phyloP scores from a whole-genome alignment of 1,140 invertebrate genomes.

The Drosophila azteca region DNA sequence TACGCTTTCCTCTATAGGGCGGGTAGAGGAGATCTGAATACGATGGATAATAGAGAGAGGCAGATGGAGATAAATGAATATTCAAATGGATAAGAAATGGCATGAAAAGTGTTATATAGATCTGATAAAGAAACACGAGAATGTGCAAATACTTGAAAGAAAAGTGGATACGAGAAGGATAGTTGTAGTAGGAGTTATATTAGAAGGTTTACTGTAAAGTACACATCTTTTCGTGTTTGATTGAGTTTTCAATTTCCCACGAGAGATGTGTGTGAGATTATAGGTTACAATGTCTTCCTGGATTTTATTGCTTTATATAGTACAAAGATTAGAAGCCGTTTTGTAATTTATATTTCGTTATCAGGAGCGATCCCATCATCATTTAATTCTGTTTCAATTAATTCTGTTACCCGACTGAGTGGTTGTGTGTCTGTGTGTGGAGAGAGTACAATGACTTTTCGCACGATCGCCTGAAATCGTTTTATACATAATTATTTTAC shows the following conservation, averaged over 20 bases:
- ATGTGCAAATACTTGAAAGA: too few relatives aligned
- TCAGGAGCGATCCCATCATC: slow-evolving; percentile 39
- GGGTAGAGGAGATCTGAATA: too few relatives aligned
- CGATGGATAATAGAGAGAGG: not conserved
- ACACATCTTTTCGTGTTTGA: too few relatives aligned
- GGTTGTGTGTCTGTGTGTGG: not conserved
- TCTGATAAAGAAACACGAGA: too few relatives aligned
- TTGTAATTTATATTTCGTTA: slow-evolving; percentile 34
- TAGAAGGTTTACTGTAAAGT: not conserved
- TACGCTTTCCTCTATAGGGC: too few relatives aligned
- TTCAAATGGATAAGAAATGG: too few relatives aligned
- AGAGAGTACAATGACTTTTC: slow-evolving; percentile 54
- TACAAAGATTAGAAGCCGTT: not conserved
- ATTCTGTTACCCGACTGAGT: slow-evolving; percentile 16
- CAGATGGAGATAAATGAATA: too few relatives aligned
- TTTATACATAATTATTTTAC: slow-evolving; percentile 21
- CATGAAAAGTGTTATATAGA: not conserved
- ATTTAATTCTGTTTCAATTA: slow-evolving; percentile 48
- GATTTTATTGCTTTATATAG: not conserved
- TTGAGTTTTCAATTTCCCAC: too few relatives aligned
- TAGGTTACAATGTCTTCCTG: too few relatives aligned
- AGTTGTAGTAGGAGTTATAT: not conserved
- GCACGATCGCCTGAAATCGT: slow-evolving; percentile 19
- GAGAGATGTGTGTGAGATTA: too few relatives aligned
- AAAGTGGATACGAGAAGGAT: too few relatives aligned